Conservation (phyloP, 2,888 invertebrate species). For the Mesochorus sp. region DNA sequence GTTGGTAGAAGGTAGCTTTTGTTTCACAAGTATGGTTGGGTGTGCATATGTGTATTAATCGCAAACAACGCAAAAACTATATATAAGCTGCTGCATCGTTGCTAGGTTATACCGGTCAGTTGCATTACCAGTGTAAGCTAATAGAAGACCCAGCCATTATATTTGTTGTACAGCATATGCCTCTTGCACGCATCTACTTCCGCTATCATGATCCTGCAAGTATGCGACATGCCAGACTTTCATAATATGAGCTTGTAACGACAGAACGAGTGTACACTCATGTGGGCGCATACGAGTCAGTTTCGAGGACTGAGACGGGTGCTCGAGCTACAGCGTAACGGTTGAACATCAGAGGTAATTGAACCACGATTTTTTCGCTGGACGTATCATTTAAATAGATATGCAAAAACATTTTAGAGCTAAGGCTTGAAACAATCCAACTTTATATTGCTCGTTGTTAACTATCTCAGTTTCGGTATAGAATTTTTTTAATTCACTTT, state of each 20-base stretch:
- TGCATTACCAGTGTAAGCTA: slow-evolving; percentile 9
- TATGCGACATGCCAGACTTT: slow-evolving; percentile 56
- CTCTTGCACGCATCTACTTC: slow-evolving; percentile 61
- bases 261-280: slow-evolving; percentile 15
- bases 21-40: background rate
- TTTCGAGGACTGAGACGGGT: slow-evolving; percentile 19
- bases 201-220: slow-evolving; percentile 57
- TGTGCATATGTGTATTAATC: slow-evolving; percentile 20
- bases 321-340: slow-evolving; percentile 10
- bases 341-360: background rate
- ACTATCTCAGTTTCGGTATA: too few relatives aligned
- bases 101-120: slow-evolving; percentile 19
- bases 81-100: slow-evolving; percentile 20
- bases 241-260: slow-evolving; percentile 53
- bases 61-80: too few relatives aligned
- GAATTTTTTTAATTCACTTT: too few relatives aligned
- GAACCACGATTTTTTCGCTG: background rate
- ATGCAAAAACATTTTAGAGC: background rate
- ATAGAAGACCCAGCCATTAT: slow-evolving; percentile 2
- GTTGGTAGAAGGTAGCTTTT: slow-evolving; percentile 24
- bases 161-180: slow-evolving; percentile 12
- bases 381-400: background rate
- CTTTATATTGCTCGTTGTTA: too few relatives aligned
- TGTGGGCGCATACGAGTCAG: slow-evolving; percentile 4
- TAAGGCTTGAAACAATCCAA: background rate